Evolutionary conservation across 2,797 vertebrate genomes (phyloP).

Genomic region (Anguilla pacifica): DNA sequence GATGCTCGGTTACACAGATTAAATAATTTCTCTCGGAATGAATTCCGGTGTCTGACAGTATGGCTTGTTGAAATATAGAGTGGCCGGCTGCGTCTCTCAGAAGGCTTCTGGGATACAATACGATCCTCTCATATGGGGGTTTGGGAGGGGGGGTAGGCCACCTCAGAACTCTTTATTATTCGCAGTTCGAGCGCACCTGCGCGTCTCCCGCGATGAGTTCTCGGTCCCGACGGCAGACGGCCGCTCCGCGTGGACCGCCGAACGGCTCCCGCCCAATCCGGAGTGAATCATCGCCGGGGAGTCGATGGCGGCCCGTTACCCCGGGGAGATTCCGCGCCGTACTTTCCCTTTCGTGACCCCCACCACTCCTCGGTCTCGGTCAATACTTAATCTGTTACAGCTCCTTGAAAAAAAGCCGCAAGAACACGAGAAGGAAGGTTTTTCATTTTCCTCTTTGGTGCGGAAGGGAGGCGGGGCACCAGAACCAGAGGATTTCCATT

Average conservation of each 20-base stretch:
- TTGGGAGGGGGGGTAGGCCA: background rate
- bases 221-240: constrained; percentile 65
- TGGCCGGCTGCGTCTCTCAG: background rate
- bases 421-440: constrained; percentile 20
- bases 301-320: constrained; percentile 66
- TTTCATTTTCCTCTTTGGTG: background rate
- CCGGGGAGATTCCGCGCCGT: constrained; percentile 61
- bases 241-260: constrained; percentile 73
- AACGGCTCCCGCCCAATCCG: constrained; percentile 66
- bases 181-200: background rate
- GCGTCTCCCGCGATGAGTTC: constrained; percentile 60
- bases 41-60: background rate
- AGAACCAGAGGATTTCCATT: background rate
- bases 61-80: background rate
- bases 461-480: background rate
- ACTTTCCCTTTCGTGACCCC: constrained; percentile 74
- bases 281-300: constrained; percentile 9
- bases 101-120: background rate
- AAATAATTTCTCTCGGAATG: background rate
- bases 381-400: constrained; percentile 79
- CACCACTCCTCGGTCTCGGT: constrained; percentile 63
- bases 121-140: background rate
- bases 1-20: background rate
- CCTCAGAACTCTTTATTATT: background rate
- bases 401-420: constrained; percentile 75